Evolutionary conservation across 2,888 invertebrate genomes (phyloP), one percentile per base, ranked within the genome.

Genomic region (Lasius platythorax): DNA sequence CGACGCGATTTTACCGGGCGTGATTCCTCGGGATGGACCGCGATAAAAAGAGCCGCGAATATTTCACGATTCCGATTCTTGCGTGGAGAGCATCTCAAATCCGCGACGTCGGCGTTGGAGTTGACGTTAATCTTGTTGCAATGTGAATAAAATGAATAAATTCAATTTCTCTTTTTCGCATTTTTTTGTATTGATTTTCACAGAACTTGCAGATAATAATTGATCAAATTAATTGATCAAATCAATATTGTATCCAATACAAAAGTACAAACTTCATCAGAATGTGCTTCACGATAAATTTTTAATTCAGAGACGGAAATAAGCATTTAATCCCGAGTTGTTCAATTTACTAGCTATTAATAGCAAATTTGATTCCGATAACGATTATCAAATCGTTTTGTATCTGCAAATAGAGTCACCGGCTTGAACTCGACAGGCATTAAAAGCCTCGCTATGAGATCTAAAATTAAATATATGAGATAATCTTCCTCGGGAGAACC

Each of bases 41-140:
- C 56, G 78, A 64, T 68, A 56, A 53, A 78, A 78, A 68, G 70
- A 68, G 56, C 12, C 53, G 68, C 40, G 56, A 78, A 68, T 78
- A 56, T 67, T 78, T 78, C 70, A 76, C 64, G 18, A 33, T 50
- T 66, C 46, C 12, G 64, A 15, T 75, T 46, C 75, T 50, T 8
- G 75, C 68, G 40, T 8, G 50, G n/a, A 50, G 8, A 68, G 53
- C 33, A 40, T 40, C 68, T 58, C 30, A 30, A 74, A 63, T 74
- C 74, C 53, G 67, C 28, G 53, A 66, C 18, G 66, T 23, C 40
- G 67, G 28, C 28, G 68, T 50, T 33, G 40, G n/a, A 68, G 30
- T 40, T 40, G 56, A 67, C 37, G 12, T 37, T 23, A 67, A 56
- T 75, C 66, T 33, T 66, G 66, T 33, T 28, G 40, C 63, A 43